phyloP scores from a whole-genome alignment of 2,888 invertebrate species.

The Gymnocheta viridis region DNA sequence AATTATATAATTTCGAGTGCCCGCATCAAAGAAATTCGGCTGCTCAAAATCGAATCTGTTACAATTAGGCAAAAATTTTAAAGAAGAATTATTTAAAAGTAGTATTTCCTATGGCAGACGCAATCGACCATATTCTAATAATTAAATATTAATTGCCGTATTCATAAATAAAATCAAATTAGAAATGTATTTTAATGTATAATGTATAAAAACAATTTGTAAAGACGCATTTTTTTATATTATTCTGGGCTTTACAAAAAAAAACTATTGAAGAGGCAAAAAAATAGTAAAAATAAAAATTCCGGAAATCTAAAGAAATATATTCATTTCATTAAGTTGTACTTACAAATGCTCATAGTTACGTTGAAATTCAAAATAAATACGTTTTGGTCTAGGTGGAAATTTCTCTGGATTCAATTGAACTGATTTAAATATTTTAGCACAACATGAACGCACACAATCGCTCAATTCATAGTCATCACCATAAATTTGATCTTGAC shows the following conservation, averaged over 20 bases:
- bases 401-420: constrained; percentile 85
- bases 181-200: no score
- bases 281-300: no score
- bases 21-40: constrained; percentile 85
- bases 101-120: no score
- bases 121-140: no score
- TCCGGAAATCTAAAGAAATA: no score
- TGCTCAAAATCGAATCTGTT: constrained; percentile 72
- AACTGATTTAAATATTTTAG: constrained; percentile 83
- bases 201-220: no score
- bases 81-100: background rate
- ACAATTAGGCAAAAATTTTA: background rate
- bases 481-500: constrained; percentile 80
- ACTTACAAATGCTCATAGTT: constrained; percentile 89
- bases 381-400: constrained; percentile 85
- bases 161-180: no score
- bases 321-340: no score
- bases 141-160: no score
- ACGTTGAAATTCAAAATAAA: constrained; percentile 87
- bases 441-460: constrained; percentile 82
- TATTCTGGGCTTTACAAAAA: no score
- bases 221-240: no score
- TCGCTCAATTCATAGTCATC: constrained; percentile 81
- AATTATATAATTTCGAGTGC: constrained; percentile 86
- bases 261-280: no score